A percentile compares a stretch with the other conserved stretches of the same genome.
phyloP scores from a whole-genome alignment of 2,113 vertebrate genomes.

The Anoura caudifer region DNA sequence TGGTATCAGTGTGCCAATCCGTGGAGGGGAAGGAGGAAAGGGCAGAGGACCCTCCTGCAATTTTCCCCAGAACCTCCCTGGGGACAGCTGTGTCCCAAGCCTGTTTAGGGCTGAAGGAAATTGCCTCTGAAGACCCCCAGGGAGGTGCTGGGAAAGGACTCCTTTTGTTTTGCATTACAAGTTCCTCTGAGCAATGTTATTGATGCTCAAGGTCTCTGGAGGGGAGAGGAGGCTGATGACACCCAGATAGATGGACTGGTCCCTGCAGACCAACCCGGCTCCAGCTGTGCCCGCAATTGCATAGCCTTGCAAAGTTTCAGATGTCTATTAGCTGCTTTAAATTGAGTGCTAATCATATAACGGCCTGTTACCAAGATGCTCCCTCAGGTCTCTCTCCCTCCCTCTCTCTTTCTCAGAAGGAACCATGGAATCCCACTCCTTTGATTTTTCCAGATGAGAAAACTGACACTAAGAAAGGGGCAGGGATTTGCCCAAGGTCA shows the following conservation, averaged over 20 bases:
- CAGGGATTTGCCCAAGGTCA: background rate
- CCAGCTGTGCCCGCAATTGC: background rate
- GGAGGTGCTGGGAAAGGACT: background rate
- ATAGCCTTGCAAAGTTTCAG: conserved; percentile 33
- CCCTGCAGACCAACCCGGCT: background rate
- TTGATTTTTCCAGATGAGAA: background rate
- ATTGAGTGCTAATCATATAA: conserved; percentile 14
- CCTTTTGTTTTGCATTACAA: background rate
- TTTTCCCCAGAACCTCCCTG: background rate
- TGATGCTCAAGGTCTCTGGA: background rate
- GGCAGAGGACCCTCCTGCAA: fast-evolving
- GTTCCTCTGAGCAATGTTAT: background rate
- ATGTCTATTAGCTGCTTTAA: conserved; percentile 29
- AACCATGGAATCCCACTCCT: background rate
- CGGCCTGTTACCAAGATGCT: background rate
- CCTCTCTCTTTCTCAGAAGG: background rate
- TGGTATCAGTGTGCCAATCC: background rate
- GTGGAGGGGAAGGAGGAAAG: background rate
- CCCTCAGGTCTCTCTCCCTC: background rate
- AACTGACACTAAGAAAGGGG: background rate
- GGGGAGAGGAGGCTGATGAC: conserved; percentile 40
- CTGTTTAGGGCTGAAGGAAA: background rate
- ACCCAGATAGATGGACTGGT: conserved; percentile 19
- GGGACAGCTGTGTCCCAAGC: background rate
- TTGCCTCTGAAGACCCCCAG: background rate